Percentiles rank a stretch among this genome's conserved stretches.
These are phyloP conservation scores for Morone chrysops DNA, from an alignment of 2,113 vertebrate genomes.

Conservation along the genomic window DNA sequence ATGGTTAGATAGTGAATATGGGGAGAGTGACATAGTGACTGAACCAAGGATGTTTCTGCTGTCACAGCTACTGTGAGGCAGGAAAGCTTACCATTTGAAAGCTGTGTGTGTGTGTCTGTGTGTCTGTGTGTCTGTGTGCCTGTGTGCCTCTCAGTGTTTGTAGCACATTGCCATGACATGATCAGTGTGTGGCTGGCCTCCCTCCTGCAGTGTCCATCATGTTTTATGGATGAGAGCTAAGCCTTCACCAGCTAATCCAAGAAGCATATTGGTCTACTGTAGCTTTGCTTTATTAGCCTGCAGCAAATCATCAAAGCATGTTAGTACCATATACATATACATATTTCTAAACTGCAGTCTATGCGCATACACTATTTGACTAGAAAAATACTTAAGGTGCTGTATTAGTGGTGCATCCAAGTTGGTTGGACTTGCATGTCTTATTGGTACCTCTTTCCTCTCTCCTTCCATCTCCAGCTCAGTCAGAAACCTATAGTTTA, in stretches of 20 bases:
- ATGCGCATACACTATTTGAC: neutral
- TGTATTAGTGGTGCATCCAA: neutral
- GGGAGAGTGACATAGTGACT: constrained; percentile 22
- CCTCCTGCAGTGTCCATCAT: constrained; percentile 62
- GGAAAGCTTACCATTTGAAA: constrained; percentile 26
- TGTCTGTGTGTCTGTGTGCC: constrained; percentile 32
- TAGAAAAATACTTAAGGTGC: neutral
- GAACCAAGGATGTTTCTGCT: constrained; percentile 33
- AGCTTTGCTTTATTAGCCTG: constrained; percentile 47
- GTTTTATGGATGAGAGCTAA: constrained; percentile 77
- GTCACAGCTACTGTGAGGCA: constrained; percentile 11
- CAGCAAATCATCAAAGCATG: constrained; percentile 53
- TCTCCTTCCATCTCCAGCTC: neutral
- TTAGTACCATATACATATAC: constrained; percentile 31
- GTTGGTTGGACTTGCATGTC: neutral
- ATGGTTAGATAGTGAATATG: constrained; percentile 14
- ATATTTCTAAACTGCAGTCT: neutral
- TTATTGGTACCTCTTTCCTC: neutral
- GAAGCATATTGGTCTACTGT: constrained; percentile 43
- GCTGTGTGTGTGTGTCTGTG: neutral
- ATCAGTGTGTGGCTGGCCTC: constrained; percentile 43
- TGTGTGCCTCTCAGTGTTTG: constrained; percentile 36
- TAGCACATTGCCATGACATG: constrained; percentile 39
- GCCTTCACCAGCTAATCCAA: constrained; percentile 65
- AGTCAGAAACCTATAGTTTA: neutral